phyloP scores from a whole-genome alignment of 2,113 vertebrate genomes.

The Pimephales promelas region DNA sequence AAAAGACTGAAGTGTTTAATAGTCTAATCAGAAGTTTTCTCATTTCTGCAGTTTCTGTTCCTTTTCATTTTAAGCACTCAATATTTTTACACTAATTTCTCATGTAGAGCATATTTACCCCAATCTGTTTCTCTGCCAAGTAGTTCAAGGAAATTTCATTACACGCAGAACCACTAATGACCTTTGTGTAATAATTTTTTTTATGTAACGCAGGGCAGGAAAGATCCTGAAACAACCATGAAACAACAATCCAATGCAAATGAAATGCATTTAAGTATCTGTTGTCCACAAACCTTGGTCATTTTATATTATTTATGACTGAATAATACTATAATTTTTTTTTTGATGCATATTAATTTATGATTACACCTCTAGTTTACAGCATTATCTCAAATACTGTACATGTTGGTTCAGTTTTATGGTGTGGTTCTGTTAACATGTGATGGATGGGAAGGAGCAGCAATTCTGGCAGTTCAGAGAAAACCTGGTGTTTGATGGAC shows the following conservation, averaged over 20 bases:
- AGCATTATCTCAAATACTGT: constrained; percentile 43
- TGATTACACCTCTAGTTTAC: background rate
- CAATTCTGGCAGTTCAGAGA: constrained; percentile 34
- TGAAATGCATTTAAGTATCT: background rate
- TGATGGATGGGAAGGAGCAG: background rate
- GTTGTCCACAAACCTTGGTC: background rate
- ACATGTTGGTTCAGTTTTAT: constrained; percentile 26
- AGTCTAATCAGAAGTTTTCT: constrained; percentile 25
- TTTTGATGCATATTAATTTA: background rate
- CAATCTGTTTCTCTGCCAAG: background rate
- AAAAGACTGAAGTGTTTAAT: constrained; percentile 27
- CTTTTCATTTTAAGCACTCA: constrained; percentile 1
- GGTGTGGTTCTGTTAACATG: background rate
- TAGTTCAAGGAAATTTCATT: background rate
- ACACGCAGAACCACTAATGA: background rate
- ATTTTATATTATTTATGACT: background rate
- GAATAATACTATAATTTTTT: background rate
- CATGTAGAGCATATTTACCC: background rate
- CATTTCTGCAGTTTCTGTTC: constrained; percentile 6
- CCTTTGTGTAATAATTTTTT: background rate
- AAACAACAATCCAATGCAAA: background rate
- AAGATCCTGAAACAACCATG: background rate
- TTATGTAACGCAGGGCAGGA: background rate
- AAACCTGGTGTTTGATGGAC: constrained; percentile 38
- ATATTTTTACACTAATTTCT: background rate